Percentiles rank a stretch among this genome's conserved stretches.
Conservation (phyloP, 2,888 invertebrate genomes). For the Plebejus anna region DNA sequence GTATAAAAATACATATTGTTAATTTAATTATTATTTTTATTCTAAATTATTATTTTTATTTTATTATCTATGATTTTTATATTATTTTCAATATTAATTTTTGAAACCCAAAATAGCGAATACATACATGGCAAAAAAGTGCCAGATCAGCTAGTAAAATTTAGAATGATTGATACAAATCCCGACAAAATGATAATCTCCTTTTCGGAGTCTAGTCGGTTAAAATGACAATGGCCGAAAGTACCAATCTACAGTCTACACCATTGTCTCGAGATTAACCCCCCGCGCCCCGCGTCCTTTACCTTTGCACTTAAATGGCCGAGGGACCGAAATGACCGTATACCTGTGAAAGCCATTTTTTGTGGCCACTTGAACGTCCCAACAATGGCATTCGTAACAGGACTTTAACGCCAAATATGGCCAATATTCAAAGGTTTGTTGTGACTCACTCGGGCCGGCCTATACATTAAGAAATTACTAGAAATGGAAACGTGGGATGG, state of each 20-base stretch:
- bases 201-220: background rate
- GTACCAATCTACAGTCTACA: background rate
- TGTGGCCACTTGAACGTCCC: constrained; percentile 20
- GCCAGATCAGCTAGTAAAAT: no score
- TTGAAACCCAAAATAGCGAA: no score
- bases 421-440: constrained; percentile 13
- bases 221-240: background rate
- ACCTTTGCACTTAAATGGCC: constrained; percentile 18
- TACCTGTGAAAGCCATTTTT: constrained; percentile 28
- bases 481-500: constrained; percentile 12
- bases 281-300: constrained; percentile 4
- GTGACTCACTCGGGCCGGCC: constrained; percentile 17
- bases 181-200: background rate
- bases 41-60: no score
- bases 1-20: no score
- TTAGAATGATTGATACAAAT: no score
- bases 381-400: constrained; percentile 19
- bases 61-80: no score
- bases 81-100: no score
- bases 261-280: background rate
- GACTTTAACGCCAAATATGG: constrained; percentile 23
- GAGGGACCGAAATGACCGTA: constrained; percentile 14
- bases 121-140: no score
- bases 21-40: no score
- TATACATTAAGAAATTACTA: constrained; percentile 10